These are phyloP conservation scores for Ramphastos sulfuratus DNA, from an alignment of 2,113 vertebrate species.

Conservation along the genomic window DNA sequence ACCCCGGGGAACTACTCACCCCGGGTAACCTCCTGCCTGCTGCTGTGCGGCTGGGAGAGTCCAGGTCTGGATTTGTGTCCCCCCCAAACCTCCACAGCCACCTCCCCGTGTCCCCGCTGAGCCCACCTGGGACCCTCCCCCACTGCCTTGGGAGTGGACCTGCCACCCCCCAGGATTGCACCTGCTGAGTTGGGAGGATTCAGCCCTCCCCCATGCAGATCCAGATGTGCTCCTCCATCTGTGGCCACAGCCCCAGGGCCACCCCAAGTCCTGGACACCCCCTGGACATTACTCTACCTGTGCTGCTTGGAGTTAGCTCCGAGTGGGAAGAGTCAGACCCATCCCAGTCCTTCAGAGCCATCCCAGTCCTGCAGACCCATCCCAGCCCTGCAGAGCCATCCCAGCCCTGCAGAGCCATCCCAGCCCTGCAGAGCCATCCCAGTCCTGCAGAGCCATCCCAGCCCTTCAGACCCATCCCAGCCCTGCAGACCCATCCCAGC, in stretches of 20 bases:
- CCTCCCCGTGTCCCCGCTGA: background rate
- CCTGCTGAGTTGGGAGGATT: background rate
- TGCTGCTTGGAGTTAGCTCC: background rate
- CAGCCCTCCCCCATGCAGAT: rapidly evolving
- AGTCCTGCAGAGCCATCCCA: rapidly evolving
- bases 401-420: background rate
- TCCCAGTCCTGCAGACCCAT: background rate
- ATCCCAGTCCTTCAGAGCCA: rapidly evolving
- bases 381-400: too few species aligned
- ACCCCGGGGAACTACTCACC: background rate
- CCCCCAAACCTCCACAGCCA: rapidly evolving
- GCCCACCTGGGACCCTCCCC: background rate
- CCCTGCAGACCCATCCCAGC: rapidly evolving
- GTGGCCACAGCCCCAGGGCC: rapidly evolving
- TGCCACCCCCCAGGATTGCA: background rate
- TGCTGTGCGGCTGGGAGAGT: rapidly evolving
- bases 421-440: rapidly evolving
- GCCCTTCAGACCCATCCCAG: rapidly evolving
- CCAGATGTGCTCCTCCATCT: background rate
- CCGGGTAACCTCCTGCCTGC: rapidly evolving
- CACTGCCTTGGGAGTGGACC: background rate
- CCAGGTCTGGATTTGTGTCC: background rate
- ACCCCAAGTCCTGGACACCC: background rate
- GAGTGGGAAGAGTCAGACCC: background rate
- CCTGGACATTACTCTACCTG: rapidly evolving